Percentiles rank a stretch among this genome's conserved stretches.
Conservation (phyloP, 2,888 invertebrate species). For the Drosophila fulvimacula region DNA sequence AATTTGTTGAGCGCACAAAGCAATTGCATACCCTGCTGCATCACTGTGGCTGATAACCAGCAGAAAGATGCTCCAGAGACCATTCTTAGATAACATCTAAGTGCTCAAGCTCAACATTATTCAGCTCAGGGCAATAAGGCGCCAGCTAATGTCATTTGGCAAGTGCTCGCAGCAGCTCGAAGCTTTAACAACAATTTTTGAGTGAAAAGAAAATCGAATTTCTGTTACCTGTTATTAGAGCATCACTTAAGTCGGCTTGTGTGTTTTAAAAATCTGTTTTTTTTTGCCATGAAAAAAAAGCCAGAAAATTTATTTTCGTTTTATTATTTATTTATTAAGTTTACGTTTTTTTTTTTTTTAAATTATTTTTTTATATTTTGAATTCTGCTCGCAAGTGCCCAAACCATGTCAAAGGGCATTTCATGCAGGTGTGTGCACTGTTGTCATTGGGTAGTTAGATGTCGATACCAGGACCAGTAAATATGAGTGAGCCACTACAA, state of each 20-base stretch:
- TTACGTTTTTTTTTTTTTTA: not conserved
- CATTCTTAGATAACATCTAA: not conserved
- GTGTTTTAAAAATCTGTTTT: not conserved
- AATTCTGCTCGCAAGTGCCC: not conserved
- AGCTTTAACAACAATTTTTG: not conserved
- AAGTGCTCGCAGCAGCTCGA: not conserved
- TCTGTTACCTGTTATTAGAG: not conserved
- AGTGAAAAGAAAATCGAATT: no score
- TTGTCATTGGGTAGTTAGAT: conserved; percentile 30
- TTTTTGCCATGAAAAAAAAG: conserved; percentile 6
- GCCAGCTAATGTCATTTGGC: conserved; percentile 9
- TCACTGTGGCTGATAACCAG: not conserved
- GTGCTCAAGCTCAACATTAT: conserved; percentile 1
- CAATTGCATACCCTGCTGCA: conserved; percentile 14
- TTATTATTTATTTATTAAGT: conserved; percentile 20
- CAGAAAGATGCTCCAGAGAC: conserved; percentile 6
- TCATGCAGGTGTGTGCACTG: conserved; percentile 13
- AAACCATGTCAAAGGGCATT: conserved; percentile 4
- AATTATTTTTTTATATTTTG: conserved; percentile 5
- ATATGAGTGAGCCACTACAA: conserved; percentile 30
- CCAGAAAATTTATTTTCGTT: conserved; percentile 21
- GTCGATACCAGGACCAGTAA: conserved; percentile 42
- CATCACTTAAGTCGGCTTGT: not conserved
- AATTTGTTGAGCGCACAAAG: conserved; percentile 1
- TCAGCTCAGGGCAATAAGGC: not conserved